Percentiles rank a stretch among this genome's conserved stretches.
These are phyloP conservation scores for Cygnus buccinator DNA, from an alignment of 2,113 vertebrate species.

Conservation along the genomic window DNA sequence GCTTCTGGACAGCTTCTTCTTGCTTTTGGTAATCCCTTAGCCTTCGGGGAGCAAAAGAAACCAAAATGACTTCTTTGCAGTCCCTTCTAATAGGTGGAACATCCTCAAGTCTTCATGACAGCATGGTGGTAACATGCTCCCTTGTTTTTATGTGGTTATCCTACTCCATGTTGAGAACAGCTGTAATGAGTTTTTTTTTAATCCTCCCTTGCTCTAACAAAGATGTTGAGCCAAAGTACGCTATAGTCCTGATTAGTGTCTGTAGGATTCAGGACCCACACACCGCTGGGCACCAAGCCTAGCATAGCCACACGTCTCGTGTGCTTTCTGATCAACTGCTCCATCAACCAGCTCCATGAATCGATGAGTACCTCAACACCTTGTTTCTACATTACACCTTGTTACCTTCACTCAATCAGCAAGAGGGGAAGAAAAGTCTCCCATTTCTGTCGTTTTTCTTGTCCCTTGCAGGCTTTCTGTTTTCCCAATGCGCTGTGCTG, in stretches of 20 bases:
- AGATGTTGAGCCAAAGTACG: neutral
- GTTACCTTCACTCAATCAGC: neutral
- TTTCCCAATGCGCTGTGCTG: neutral
- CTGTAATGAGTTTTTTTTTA: neutral
- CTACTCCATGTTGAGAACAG: neutral
- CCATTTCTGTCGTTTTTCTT: neutral
- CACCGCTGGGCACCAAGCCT: neutral
- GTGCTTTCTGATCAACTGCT: neutral
- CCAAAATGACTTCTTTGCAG: neutral
- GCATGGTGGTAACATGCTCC: neutral
- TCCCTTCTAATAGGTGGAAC: neutral
- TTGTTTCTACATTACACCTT: neutral
- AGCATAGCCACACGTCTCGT: neutral
- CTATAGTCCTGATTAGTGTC: neutral
- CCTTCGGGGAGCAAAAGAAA: neutral
- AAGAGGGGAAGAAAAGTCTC: neutral
- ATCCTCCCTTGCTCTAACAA: neutral
- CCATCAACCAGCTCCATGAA: neutral
- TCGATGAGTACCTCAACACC: neutral
- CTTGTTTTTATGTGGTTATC: neutral
- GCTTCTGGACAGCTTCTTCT: neutral
- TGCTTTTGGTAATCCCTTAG: neutral
- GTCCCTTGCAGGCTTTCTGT: neutral
- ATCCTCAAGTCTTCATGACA: neutral
- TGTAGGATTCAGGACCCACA: neutral